Conservation (phyloP, 2,113 vertebrate species). For the Vireo altiloquus region DNA sequence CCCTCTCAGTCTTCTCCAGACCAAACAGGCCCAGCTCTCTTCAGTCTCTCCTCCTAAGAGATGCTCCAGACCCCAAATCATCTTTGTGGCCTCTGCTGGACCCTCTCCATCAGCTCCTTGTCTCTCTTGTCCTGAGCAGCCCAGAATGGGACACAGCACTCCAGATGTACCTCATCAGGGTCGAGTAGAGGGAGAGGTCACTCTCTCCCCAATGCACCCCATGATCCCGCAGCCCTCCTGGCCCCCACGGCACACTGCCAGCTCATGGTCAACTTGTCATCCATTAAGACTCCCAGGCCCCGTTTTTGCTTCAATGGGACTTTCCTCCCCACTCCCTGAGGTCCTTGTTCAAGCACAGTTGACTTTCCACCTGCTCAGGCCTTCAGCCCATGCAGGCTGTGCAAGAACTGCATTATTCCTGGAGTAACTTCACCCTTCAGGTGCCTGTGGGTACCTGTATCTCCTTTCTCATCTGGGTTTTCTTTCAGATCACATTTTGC, state of each 20-base stretch:
- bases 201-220: neutral
- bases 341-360: accelerated
- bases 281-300: neutral
- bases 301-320: neutral
- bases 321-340: neutral
- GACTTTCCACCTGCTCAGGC: neutral
- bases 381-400: neutral
- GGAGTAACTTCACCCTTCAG: neutral
- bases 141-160: no score
- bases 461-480: neutral
- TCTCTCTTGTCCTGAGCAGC: neutral
- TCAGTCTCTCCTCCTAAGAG: neutral
- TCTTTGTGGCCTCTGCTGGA: neutral
- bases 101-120: neutral
- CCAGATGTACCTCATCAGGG: neutral
- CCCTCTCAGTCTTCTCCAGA: neutral
- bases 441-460: neutral
- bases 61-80: neutral
- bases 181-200: neutral
- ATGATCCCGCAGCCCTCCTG: neutral
- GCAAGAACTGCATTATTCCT: neutral
- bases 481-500: neutral
- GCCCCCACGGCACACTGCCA: neutral
- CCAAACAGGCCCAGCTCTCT: neutral
- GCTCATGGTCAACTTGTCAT: neutral